phyloP scores from a whole-genome alignment of 2,888 invertebrate species.

The Orthosia incerta region DNA sequence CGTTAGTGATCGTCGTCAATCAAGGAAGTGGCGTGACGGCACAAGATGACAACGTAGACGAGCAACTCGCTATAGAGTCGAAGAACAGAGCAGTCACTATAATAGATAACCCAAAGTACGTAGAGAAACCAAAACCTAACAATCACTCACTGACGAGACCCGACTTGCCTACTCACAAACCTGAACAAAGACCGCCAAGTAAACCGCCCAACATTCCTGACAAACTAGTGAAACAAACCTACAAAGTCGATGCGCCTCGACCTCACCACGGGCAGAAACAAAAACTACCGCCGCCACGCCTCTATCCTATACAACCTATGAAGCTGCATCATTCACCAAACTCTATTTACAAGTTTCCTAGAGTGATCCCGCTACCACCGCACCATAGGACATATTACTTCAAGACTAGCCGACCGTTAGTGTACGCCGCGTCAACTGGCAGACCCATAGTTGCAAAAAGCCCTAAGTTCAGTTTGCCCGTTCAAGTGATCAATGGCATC shows the following conservation, averaged over 20 bases:
- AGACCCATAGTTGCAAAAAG: conserved; percentile 76
- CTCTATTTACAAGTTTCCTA: conserved; percentile 81
- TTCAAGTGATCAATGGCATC: conserved; percentile 85
- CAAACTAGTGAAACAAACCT: conserved; percentile 72
- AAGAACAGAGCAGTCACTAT: conserved; percentile 80
- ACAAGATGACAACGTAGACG: conserved; percentile 76
- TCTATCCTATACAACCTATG: conserved; percentile 75
- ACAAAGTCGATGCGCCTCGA: conserved; percentile 73
- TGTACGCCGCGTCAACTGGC: conserved; percentile 77
- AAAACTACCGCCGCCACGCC: conserved; percentile 74
- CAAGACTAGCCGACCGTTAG: conserved; percentile 72
- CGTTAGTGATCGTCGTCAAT: conserved; percentile 87
- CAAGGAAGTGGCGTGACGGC: conserved; percentile 81
- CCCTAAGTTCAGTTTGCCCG: conserved; percentile 83
- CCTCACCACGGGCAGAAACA: conserved; percentile 75
- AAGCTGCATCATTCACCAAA: conserved; percentile 76
- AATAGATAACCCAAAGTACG: conserved; percentile 80
- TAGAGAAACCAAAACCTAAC: conserved; percentile 67
- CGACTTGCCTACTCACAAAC: conserved; percentile 73
- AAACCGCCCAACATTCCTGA: conserved; percentile 82
- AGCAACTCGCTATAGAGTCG: conserved; percentile 85
- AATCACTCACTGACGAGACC: conserved; percentile 66
- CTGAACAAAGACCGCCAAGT: conserved; percentile 79
- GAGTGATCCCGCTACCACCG: conserved; percentile 80
- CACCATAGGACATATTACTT: conserved; percentile 72